Conservation (phyloP, 1,140 invertebrate species). For the Trachelipus rathkii region DNA sequence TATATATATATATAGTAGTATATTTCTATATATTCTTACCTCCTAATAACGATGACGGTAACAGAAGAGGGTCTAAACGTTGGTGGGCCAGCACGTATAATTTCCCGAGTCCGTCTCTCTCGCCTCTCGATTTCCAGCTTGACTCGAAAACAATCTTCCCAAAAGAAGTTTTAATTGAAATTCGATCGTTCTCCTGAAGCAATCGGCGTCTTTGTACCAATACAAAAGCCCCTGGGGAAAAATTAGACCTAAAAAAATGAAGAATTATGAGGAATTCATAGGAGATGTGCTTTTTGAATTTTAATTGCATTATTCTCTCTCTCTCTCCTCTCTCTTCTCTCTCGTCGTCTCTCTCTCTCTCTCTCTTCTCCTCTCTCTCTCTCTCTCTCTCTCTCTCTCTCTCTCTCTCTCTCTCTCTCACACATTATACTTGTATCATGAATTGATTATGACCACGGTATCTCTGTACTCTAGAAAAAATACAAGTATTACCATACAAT, state of each 20-base stretch:
- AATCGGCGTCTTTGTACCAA: slow-evolving; percentile 37
- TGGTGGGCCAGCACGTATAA: slow-evolving; percentile 68
- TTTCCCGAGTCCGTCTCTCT: slow-evolving; percentile 72
- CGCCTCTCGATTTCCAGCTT: slow-evolving; percentile 69
- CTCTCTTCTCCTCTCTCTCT: too few relatives aligned
- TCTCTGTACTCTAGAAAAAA: too few relatives aligned
- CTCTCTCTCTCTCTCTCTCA: too few relatives aligned
- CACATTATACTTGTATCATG: too few relatives aligned
- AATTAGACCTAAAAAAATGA: neutral
- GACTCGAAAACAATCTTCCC: slow-evolving; percentile 59
- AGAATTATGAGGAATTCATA: too few relatives aligned
- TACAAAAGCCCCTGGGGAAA: slow-evolving; percentile 28
- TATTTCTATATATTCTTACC: slow-evolving; percentile 57
- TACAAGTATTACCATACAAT: too few relatives aligned
- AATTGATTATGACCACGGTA: too few relatives aligned
- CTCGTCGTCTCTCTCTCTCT: too few relatives aligned
- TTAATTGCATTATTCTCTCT: too few relatives aligned
- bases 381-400: too few relatives aligned
- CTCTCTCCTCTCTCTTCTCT: too few relatives aligned
- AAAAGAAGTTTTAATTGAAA: slow-evolving; percentile 29
- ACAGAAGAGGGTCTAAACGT: slow-evolving; percentile 66
- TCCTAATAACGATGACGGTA: slow-evolving; percentile 83
- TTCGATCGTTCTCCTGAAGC: slow-evolving; percentile 36
- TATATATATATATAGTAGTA: neutral
- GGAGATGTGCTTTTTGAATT: too few relatives aligned